Evolutionary conservation across 2,797 vertebrate species (phyloP), one percentile per base, ranked within the genome.

Genomic region (Telmatherina bonti): DNA sequence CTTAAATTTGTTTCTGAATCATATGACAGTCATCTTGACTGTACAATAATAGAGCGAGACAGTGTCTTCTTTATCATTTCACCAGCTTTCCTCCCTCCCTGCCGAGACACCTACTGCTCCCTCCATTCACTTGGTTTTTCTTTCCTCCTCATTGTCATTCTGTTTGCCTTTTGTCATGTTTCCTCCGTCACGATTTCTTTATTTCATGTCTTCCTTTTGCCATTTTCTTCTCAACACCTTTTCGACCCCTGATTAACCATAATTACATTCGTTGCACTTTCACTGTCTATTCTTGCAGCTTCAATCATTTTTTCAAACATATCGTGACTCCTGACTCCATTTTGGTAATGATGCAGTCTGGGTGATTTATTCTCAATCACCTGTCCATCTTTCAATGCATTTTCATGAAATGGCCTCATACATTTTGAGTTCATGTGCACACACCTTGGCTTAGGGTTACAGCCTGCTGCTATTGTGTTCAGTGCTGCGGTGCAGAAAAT

Each of bases 211-310:
- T 53, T 36, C 72, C 61, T 47, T 72, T 67, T 79, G 69, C 73
- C 64, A 60, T 60, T 20, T 8, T 76, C 67, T 69, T 81, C 85
- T 73, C 51, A 76, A 13, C 12, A 70, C 57, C 53, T 53, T 77
- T 85, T 74, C 66, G 47, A 38, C 72, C 56, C 78, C 76, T 78
- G 61, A 85, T 88, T 76, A 55, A 22, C 57, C 70, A 60, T 82
- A 85, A 78, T 61, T 55, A 43, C 38, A 54, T 45, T 74, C 62
- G 53, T 61, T 45, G 51, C 45, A 12, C 51, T 20, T 49, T 59
- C 18, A 71, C 18, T 62, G 54, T 58, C 60, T 54, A 60, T 63
- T 74, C 35, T 52, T 69, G 69, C 0, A 1, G 45, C 64, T 31
- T 49, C 31, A 45, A 64, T 43, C 18, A 43, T 18, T 5, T 43